Base-by-base conservation (phyloP, 2,888 invertebrate species). In the Neoaliturus tenellus region DNA sequence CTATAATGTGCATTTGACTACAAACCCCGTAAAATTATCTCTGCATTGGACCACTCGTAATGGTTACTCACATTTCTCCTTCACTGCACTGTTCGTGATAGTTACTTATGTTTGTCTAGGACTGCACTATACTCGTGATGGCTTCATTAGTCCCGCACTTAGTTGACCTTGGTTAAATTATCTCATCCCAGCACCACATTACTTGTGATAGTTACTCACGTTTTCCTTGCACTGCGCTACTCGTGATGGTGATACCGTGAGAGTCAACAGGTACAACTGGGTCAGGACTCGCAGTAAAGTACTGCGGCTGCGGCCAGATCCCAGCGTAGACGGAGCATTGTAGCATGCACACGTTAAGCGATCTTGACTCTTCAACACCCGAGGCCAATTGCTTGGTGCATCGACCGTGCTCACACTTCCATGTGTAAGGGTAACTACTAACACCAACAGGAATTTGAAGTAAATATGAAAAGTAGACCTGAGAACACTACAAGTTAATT, bases 291-390 rank as follows among this genome's bases (percentile, higher is more conserved):
- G 83, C 58, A 0, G 55, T n/a, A 41, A 94, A 89, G 14, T 94
- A 94, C 0, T 94, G 94, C 0, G 95, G 94, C 87, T 90, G 92
- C 0, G 94, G 95, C 95, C 94, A 95, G 0, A 95, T 88, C 0
- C 92, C 90, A 86, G 92, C 92, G 35, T 78, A 20, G 28, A 55
- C 20, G 4, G 71, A 73, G 82, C 86, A 86, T 20, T 12, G 55
- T 33, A 86, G 48, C 55, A 81, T 80, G 39, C 86, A 86, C 35
- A 82, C 85, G 14, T 80, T 62, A 4, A 71, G 62, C 0, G 83
- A 83, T 51, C 80, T 31, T 20, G 58, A 48, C 23, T 69, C 51
- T 0, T 23, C 58, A 0, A 14, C 87, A 1, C 88, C 86, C 1
- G 88, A 88, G 6, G 90, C 88, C 33, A 87, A 87, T 23, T 86